phyloP scores from a whole-genome alignment of 2,888 invertebrate genomes.

The Andrena minutula region DNA sequence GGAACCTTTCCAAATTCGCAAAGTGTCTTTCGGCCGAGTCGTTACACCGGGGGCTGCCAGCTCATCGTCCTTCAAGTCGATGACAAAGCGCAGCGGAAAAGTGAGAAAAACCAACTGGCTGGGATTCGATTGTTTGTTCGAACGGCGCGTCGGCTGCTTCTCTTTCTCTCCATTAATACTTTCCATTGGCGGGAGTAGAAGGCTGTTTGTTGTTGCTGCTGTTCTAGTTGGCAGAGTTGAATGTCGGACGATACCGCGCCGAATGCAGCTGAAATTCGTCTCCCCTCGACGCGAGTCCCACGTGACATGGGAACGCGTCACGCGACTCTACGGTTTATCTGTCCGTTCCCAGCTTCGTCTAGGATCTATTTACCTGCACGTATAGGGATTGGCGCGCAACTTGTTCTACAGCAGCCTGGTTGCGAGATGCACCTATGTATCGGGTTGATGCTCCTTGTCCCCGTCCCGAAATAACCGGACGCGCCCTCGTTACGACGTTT shows the following conservation, averaged over 20 bases:
- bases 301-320: too few species aligned
- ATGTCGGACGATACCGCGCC: too few species aligned
- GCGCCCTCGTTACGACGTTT: constrained; percentile 62
- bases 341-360: neutral
- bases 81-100: constrained; percentile 43
- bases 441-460: constrained; percentile 69
- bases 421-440: constrained; percentile 24
- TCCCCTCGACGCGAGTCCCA: too few species aligned
- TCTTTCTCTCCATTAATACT: too few species aligned
- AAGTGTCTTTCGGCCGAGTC: constrained; percentile 22
- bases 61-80: constrained; percentile 59
- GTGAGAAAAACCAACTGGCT: neutral
- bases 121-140: constrained; percentile 26
- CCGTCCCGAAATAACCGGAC: constrained; percentile 70
- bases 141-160: neutral
- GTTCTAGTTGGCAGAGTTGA: neutral
- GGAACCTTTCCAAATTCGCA: constrained; percentile 53
- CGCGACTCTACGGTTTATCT: neutral
- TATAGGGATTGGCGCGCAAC: neutral
- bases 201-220: neutral
- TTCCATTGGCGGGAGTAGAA: neutral
- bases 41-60: constrained; percentile 46
- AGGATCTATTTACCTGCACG: neutral
- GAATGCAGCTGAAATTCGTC: neutral
- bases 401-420: neutral